Conservation (phyloP, 2,797 vertebrate genomes). For the Alca torda region DNA sequence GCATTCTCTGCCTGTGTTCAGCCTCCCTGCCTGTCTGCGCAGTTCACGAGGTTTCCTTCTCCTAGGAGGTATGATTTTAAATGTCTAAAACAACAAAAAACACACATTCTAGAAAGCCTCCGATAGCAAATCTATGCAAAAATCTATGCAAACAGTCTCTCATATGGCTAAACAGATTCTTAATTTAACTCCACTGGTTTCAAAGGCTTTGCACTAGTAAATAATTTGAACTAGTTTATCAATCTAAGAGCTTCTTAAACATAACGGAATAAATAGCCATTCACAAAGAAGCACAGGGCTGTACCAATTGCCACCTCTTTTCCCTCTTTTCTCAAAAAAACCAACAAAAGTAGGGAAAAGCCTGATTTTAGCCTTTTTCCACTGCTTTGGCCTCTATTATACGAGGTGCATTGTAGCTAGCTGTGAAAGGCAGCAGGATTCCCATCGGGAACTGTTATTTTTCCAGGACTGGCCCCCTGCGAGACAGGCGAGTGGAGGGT, state of each 20-base stretch:
- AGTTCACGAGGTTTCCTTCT: neutral
- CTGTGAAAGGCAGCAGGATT: neutral
- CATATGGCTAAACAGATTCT: neutral
- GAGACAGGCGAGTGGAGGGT: neutral
- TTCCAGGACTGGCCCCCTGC: neutral
- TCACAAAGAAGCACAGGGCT: neutral
- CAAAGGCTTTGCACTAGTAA: neutral
- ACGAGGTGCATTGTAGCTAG: neutral
- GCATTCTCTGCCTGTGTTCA: neutral
- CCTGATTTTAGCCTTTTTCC: neutral
- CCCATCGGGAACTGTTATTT: neutral
- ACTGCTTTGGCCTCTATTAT: neutral
- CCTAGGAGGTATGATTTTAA: neutral
- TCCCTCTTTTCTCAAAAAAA: neutral
- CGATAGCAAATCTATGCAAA: neutral
- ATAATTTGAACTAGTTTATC: neutral
- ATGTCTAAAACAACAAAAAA: neutral
- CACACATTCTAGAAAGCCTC: neutral
- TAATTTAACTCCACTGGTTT: neutral
- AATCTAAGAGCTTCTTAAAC: neutral
- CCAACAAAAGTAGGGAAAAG: neutral
- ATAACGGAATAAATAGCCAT: neutral
- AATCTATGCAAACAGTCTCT: neutral
- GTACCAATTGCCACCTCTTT: neutral
- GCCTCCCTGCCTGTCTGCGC: neutral